Conservation (phyloP, 2,888 invertebrate genomes). For the Caenorhabditis afra region DNA sequence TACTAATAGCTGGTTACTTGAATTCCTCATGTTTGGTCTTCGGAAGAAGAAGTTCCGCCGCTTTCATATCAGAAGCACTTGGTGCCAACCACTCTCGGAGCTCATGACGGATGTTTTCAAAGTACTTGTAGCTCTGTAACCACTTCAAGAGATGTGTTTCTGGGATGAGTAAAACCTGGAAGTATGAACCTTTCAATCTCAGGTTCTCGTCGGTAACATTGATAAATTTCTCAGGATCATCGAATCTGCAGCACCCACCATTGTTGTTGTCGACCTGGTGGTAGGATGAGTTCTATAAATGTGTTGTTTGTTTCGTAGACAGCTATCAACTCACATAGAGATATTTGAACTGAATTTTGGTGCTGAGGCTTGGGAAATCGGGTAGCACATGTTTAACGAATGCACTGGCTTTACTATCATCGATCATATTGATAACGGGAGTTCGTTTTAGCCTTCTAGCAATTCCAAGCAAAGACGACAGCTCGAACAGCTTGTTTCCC, state of each 20-base stretch:
- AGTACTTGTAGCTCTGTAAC: conserved; percentile 14
- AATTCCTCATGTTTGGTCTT: background rate
- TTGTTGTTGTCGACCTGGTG: background rate
- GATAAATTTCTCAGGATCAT: background rate
- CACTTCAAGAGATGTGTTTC: too few relatives aligned
- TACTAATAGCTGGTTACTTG: too few relatives aligned
- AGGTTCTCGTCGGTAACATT: background rate
- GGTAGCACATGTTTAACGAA: too few relatives aligned
- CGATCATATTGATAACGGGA: background rate
- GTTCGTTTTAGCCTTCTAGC: conserved; percentile 4
- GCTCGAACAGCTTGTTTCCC: background rate
- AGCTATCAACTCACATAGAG: too few relatives aligned
- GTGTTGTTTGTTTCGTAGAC: background rate
- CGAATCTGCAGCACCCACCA: background rate
- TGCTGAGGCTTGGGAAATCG: too few relatives aligned
- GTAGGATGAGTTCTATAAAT: background rate
- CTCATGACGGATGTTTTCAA: background rate
- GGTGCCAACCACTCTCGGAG: background rate
- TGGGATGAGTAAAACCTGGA: too few relatives aligned
- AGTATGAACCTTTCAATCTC: background rate
- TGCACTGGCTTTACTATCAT: background rate
- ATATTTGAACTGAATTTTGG: too few relatives aligned
- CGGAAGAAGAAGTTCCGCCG: background rate
- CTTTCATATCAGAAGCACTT: background rate
- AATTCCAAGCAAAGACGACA: background rate